These are phyloP conservation scores for Aphyosemion australe DNA, from an alignment of 2,113 vertebrate species.

Conservation along the genomic window DNA sequence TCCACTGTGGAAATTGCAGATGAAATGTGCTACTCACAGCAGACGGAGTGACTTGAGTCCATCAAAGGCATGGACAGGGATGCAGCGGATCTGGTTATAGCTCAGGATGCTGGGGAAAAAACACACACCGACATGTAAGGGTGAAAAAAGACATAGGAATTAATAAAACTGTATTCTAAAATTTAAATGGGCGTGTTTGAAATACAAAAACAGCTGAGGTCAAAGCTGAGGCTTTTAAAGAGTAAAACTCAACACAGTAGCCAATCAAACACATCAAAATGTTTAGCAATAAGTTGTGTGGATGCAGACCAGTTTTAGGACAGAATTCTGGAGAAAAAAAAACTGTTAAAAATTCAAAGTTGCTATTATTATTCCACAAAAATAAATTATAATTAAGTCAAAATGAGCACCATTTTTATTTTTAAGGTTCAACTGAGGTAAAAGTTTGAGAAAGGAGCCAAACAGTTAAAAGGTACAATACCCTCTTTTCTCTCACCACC, in stretches of 20 bases:
- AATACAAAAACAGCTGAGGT: neutral
- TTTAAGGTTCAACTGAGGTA: neutral
- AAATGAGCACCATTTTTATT: neutral
- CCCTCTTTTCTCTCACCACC: conserved; percentile 1
- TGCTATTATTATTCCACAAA: no score
- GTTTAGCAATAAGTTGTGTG: neutral
- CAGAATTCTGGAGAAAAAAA: no score
- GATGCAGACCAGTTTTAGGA: no score
- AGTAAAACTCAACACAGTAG: neutral
- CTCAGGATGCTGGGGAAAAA: conserved; percentile 87
- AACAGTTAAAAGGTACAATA: neutral
- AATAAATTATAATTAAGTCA: no score
- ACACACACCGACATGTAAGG: conserved; percentile 8
- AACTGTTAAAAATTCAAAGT: no score
- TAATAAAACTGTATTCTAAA: neutral
- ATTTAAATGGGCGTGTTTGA: no score
- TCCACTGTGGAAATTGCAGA: conserved; percentile 42
- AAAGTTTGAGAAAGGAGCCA: no score
- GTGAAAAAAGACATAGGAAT: neutral
- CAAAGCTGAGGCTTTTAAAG: neutral
- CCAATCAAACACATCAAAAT: neutral
- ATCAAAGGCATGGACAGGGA: conserved; percentile 89
- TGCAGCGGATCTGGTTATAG: conserved; percentile 93
- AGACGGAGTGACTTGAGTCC: conserved; percentile 91
- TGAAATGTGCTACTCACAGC: conserved; percentile 84